phyloP scores from a whole-genome alignment of 2,113 vertebrate genomes.

The Equus quagga region DNA sequence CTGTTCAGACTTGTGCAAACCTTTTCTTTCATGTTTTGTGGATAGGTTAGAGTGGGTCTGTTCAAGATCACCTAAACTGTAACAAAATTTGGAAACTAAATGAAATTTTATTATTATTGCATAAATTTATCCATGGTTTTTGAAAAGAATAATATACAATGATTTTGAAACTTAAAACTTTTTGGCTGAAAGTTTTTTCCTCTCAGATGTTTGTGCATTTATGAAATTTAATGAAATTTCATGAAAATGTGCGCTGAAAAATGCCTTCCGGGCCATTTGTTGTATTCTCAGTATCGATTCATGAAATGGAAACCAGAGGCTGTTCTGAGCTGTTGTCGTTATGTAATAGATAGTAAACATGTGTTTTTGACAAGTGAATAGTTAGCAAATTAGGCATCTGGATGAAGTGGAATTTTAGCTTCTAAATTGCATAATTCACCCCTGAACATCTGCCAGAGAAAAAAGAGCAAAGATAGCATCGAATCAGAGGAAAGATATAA shows the following conservation, averaged over 20 bases:
- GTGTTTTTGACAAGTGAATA: slow-evolving; percentile 82
- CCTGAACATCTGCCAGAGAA: slow-evolving; percentile 85
- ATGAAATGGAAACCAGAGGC: slow-evolving; percentile 81
- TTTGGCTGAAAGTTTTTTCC: background rate
- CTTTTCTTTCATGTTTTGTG: background rate
- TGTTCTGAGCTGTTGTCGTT: slow-evolving; percentile 77
- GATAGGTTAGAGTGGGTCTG: background rate
- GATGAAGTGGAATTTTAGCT: slow-evolving; percentile 82
- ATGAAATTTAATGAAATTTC: slow-evolving; percentile 68
- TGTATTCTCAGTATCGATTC: slow-evolving; percentile 73
- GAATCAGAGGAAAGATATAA: slow-evolving; percentile 72
- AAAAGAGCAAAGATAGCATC: slow-evolving; percentile 78
- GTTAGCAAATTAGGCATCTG: slow-evolving; percentile 87
- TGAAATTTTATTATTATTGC: slow-evolving; percentile 16
- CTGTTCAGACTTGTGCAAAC: background rate
- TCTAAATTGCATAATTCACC: slow-evolving; percentile 86
- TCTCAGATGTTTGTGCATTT: slow-evolving; percentile 63
- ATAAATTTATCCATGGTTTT: background rate
- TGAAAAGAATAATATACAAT: background rate
- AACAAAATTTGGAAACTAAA: slow-evolving; percentile 1
- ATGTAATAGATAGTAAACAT: slow-evolving; percentile 81
- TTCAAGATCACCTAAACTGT: slow-evolving; percentile 25
- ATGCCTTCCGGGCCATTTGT: slow-evolving; percentile 74
- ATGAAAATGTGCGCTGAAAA: slow-evolving; percentile 50
- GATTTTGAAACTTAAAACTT: slow-evolving; percentile 56